Evolutionary conservation across 2,888 invertebrate species (phyloP).

Genomic region (Troides aeacus): DNA sequence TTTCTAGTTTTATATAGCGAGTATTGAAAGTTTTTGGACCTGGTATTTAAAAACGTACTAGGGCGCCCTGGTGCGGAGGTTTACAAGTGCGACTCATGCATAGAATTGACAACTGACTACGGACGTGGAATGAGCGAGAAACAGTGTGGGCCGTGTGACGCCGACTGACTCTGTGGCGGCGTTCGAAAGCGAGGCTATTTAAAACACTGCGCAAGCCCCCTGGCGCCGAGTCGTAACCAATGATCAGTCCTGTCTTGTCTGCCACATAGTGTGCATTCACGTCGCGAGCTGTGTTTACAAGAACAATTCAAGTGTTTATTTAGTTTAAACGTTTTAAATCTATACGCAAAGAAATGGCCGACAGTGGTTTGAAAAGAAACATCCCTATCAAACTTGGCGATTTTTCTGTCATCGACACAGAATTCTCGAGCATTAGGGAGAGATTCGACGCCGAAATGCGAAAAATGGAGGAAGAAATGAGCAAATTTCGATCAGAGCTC

Average conservation of each 20-base stretch:
- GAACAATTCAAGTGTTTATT: slow-evolving; percentile 73
- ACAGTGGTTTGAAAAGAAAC: slow-evolving; percentile 90
- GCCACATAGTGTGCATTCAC: slow-evolving; percentile 66
- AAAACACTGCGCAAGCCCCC: slow-evolving; percentile 80
- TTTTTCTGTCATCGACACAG: slow-evolving; percentile 97
- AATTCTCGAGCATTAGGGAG: slow-evolving; percentile 97
- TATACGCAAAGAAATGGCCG: slow-evolving; percentile 84
- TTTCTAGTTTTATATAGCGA: too few relatives aligned
- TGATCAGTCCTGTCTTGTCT: slow-evolving; percentile 78
- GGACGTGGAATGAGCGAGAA: slow-evolving; percentile 77
- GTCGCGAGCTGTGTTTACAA: slow-evolving; percentile 73
- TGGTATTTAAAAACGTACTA: too few relatives aligned
- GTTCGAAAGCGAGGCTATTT: slow-evolving; percentile 77
- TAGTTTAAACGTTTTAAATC: slow-evolving; percentile 63
- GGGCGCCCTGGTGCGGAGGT: too few relatives aligned
- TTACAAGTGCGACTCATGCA: too few relatives aligned
- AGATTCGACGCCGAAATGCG: slow-evolving; percentile 98
- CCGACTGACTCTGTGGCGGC: slow-evolving; percentile 60
- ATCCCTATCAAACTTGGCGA: slow-evolving; percentile 96
- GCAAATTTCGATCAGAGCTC: slow-evolving; percentile 93
- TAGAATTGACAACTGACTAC: background rate
- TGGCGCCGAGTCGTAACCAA: slow-evolving; percentile 77
- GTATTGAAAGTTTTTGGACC: too few relatives aligned
- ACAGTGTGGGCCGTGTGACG: slow-evolving; percentile 74
- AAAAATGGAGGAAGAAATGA: slow-evolving; percentile 99